Percentiles rank a stretch among this genome's conserved stretches.
phyloP scores from a whole-genome alignment of 2,113 vertebrate species.

The Rhipidura dahli region DNA sequence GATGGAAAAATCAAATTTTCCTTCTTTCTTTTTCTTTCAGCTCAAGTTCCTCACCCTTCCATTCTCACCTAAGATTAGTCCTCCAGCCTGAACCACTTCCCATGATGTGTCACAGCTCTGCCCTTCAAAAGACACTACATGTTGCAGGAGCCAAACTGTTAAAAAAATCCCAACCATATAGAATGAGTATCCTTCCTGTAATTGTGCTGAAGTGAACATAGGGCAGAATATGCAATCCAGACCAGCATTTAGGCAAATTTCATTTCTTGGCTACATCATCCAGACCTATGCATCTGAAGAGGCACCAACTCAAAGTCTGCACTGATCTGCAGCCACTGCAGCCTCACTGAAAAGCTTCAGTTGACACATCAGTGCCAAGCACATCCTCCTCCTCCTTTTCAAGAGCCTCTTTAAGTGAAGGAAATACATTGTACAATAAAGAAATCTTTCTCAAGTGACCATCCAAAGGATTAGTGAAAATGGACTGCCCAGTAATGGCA shows the following conservation, averaged over 20 bases:
- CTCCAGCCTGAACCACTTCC: background rate
- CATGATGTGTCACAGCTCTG: background rate
- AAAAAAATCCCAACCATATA: background rate
- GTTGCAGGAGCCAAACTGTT: background rate
- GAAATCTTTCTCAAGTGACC: background rate
- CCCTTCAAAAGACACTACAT: background rate
- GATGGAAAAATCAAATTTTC: background rate
- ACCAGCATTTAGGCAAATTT: background rate
- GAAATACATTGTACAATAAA: background rate
- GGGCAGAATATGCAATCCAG: background rate
- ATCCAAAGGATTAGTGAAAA: slow-evolving; percentile 10
- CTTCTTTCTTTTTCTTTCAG: background rate
- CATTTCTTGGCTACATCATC: background rate
- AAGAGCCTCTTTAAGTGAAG: background rate
- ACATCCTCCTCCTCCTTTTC: background rate
- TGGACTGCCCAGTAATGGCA: background rate
- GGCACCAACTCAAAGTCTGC: background rate
- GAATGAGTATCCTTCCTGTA: background rate
- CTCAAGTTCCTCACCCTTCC: background rate
- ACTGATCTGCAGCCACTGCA: background rate
- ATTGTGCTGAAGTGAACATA: background rate
- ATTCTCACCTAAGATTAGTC: background rate
- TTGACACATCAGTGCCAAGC: background rate
- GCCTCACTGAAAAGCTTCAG: background rate
- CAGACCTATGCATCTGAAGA: background rate